Conservation (phyloP, 2,888 invertebrate species). For the Drosophila algonquin region DNA sequence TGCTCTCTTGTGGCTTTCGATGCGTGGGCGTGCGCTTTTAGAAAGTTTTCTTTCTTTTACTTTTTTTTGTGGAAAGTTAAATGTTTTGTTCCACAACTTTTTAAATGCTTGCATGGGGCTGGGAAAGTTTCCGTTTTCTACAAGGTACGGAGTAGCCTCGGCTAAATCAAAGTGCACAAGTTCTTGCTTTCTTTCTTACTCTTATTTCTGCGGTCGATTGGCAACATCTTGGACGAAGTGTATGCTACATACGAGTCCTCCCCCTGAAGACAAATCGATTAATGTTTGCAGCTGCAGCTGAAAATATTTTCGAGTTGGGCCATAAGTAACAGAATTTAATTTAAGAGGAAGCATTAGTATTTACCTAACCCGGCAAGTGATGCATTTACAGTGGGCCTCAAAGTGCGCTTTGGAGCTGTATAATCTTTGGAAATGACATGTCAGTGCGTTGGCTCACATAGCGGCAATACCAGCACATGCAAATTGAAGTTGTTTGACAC, state of each 20-base stretch:
- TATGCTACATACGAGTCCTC: conserved; percentile 21
- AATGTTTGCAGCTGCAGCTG: conserved; percentile 13
- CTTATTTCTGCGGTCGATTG: conserved; percentile 18
- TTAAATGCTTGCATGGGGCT: conserved; percentile 30
- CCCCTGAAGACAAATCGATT: conserved; percentile 14
- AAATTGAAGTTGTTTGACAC: conserved; percentile 34
- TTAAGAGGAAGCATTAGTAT: conserved; percentile 8
- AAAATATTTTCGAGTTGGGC: background rate
- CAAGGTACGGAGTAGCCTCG: conserved; percentile 25
- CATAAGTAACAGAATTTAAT: conserved; percentile 19
- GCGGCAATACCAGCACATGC: conserved; percentile 40
- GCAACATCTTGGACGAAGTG: conserved; percentile 25
- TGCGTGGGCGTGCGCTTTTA: conserved; percentile 19
- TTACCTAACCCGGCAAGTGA: background rate
- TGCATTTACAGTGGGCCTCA: background rate
- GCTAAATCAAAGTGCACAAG: conserved; percentile 23
- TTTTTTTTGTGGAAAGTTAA: conserved; percentile 30
- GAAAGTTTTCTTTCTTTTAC: conserved; percentile 10
- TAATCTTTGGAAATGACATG: conserved; percentile 31
- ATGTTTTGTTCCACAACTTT: conserved; percentile 29
- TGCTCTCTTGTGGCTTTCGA: conserved; percentile 23
- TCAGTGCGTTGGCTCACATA: conserved; percentile 34
- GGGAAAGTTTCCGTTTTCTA: conserved; percentile 32
- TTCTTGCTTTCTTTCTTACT: conserved; percentile 11
- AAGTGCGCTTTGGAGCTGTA: background rate